Conservation (phyloP, 2,888 invertebrate species). For the Yponomeuta plumbellus region DNA sequence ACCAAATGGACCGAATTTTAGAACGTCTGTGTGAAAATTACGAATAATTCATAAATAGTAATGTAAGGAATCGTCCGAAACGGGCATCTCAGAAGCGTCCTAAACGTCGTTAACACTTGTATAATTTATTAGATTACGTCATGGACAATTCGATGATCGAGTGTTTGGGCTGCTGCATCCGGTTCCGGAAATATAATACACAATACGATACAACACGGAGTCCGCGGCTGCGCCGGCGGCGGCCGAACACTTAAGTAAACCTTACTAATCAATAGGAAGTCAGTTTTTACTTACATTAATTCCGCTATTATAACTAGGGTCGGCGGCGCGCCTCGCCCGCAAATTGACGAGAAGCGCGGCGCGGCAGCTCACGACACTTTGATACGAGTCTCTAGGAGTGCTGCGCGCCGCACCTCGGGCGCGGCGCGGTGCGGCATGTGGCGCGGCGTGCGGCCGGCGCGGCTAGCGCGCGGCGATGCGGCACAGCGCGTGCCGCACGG, state of each 20-base stretch:
- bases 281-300: conserved; percentile 67
- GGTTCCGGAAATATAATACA: conserved; percentile 24
- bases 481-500: conserved; percentile 62
- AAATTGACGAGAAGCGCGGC: conserved; percentile 27
- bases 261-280: conserved; percentile 72
- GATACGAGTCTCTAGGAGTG: conserved; percentile 16
- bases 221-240: conserved; percentile 24
- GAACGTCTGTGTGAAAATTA: background rate
- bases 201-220: conserved; percentile 13
- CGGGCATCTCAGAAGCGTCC: background rate
- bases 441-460: conserved; percentile 35
- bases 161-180: conserved; percentile 43
- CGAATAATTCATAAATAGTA: background rate
- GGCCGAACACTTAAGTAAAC: conserved; percentile 46
- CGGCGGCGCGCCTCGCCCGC: conserved; percentile 36
- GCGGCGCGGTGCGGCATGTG: conserved; percentile 30
- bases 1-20: background rate
- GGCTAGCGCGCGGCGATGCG: conserved; percentile 51
- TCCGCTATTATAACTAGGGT: conserved; percentile 63
- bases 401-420: conserved; percentile 25
- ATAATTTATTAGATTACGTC: conserved; percentile 59
- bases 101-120: conserved; percentile 32
- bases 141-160: conserved; percentile 56
- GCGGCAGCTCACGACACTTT: conserved; percentile 37
- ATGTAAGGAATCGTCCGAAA: background rate